Conservation (phyloP, 2,888 invertebrate genomes). For the Diplolepis rosae region DNA sequence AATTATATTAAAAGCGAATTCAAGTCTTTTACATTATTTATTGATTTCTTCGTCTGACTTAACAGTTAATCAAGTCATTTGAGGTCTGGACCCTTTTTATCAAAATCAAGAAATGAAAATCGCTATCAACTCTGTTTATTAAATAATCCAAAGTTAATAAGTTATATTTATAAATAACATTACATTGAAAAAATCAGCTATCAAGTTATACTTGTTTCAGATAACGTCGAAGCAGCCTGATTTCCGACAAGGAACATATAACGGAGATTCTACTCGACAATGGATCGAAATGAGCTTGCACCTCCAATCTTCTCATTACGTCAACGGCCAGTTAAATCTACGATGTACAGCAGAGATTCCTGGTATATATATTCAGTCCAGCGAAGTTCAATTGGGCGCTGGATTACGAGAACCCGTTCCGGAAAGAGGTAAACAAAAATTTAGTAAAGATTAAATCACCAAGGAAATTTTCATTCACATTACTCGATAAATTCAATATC, state of each 20-base stretch:
- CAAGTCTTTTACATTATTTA: background rate
- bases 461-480: background rate
- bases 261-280: conserved; percentile 74
- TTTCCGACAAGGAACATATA: conserved; percentile 35
- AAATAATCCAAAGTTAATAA: too few species aligned
- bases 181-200: background rate
- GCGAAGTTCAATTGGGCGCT: conserved; percentile 81
- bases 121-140: too few species aligned
- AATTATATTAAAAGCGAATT: background rate
- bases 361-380: conserved; percentile 81
- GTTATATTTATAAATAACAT: too few species aligned
- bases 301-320: conserved; percentile 77
- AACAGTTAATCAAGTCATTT: too few species aligned
- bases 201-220: conserved; percentile 7
- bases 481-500: background rate
- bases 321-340: conserved; percentile 80
- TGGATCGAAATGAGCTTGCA: conserved; percentile 79
- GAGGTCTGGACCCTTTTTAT: background rate
- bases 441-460: conserved; percentile 15
- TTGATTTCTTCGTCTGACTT: too few species aligned
- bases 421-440: conserved; percentile 80
- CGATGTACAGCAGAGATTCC: conserved; percentile 83
- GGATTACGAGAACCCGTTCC: conserved; percentile 86
- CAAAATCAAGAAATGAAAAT: too few species aligned
- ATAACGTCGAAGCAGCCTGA: conserved; percentile 40